These are phyloP conservation scores for Protosalanx chinensis DNA, from an alignment of 2,797 vertebrate species.

Conservation along the genomic window DNA sequence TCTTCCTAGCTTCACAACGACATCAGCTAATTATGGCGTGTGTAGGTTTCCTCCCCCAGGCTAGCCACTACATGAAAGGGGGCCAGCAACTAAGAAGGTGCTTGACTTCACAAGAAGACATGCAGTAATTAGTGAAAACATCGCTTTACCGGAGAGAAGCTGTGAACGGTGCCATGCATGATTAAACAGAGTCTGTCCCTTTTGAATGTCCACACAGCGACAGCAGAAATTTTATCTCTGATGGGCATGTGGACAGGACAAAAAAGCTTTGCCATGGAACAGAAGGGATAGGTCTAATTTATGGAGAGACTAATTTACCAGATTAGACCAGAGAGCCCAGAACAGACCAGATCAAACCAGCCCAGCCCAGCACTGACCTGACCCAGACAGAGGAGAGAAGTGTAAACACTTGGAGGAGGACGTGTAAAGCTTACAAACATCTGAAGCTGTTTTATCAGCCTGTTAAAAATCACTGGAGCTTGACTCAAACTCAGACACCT, in stretches of 20 bases:
- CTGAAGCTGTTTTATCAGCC: not conserved
- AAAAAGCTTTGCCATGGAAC: too few relatives aligned
- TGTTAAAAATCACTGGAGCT: slow-evolving; percentile 1
- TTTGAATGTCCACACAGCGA: not conserved
- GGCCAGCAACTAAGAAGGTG: not conserved
- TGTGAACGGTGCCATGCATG: not conserved
- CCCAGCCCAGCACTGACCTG: too few relatives aligned
- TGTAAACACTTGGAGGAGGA: not conserved
- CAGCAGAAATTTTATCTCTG: too few relatives aligned
- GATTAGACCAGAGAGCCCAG: not conserved
- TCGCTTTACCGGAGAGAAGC: not conserved
- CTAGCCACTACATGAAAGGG: not conserved
- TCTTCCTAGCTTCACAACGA: not conserved
- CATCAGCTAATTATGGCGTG: not conserved
- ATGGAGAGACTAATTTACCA: not conserved
- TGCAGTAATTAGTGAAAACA: not conserved
- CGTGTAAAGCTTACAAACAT: not conserved
- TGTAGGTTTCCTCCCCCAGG: not conserved
- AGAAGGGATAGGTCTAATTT: not conserved
- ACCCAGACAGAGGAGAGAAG: too few relatives aligned
- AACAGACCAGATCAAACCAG: not conserved
- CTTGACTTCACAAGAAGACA: not conserved
- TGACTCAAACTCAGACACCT: too few relatives aligned
- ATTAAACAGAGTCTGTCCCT: not conserved
- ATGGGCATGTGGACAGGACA: too few relatives aligned